Evolutionary conservation across 2,797 vertebrate species (phyloP), one percentile per base, ranked within the genome.

Genomic region (Amphiprion clarkii): DNA sequence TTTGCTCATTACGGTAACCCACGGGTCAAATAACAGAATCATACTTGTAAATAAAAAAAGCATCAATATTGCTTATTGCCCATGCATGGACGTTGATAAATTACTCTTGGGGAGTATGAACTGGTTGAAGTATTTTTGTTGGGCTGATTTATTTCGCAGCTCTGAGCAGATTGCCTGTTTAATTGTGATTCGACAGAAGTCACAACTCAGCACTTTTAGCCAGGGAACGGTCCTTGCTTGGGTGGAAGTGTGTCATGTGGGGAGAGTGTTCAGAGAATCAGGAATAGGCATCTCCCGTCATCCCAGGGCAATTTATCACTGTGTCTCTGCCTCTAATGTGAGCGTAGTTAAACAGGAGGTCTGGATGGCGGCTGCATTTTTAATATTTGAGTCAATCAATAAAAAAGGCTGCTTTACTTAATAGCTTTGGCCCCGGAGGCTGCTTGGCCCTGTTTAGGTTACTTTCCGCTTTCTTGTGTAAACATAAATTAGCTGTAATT

Each of bases 401-500:
- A 87, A 79, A 81, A 81, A 90, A 64, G 55, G 61, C 78, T 82
- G 82, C 76, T 85, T 86, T 87, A 80, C 78, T 82, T 92, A 91
- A 93, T 92, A 87, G 85, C 81, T 74, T 87, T 79, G 78, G 87
- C 86, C 87, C 82, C 84, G 16, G 19, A 90, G 88, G 91, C 82
- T 79, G 64, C 82, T 92, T 89, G 79, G 84, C 68, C 82, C 54
- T 82, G 82, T 90, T 89, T 78, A 74, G 82, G 75, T 87, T 78
- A 69, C 44, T 88, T 90, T 86, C 76, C 56, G 5, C 67, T 81
- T 89, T 90, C 79, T 71, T 57, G 73, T 90, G 89, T 87, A 92
- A 92, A 93, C 87, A 91, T 90, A 88, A 92, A 91, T 91, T 79
- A 86, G 72, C 85, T 71, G 69, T 92, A 87, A 89, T 87, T 89